These are phyloP conservation scores for Athalia circularis DNA, from an alignment of 2,888 invertebrate species.

Conservation along the genomic window DNA sequence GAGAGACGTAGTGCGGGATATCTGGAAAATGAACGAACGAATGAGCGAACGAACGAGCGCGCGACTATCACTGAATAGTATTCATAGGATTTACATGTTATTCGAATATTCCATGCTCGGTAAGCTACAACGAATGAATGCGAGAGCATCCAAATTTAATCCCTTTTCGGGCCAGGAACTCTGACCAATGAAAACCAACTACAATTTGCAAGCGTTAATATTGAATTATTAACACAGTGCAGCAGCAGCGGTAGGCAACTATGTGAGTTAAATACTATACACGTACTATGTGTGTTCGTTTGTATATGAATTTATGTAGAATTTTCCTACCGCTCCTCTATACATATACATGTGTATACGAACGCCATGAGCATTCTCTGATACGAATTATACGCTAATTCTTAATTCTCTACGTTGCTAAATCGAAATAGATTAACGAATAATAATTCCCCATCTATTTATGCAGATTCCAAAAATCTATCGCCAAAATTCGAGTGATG, in stretches of 20 bases:
- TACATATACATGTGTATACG: no score
- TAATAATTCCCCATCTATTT: no score
- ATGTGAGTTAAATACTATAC: no score
- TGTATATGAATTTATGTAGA: background rate
- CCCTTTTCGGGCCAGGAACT: constrained; percentile 36
- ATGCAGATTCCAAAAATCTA: no score
- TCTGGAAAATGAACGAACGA: background rate
- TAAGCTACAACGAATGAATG: constrained; percentile 42
- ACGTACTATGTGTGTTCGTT: no score
- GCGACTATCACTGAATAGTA: constrained; percentile 56
- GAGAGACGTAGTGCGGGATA: no score
- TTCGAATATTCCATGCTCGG: constrained; percentile 60
- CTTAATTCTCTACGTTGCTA: no score
- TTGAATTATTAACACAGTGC: constrained; percentile 30
- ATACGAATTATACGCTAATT: no score
- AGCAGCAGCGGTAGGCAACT: background rate
- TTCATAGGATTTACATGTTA: constrained; percentile 63
- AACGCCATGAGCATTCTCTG: no score
- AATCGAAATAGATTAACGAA: no score
- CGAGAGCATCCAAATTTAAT: constrained; percentile 33
- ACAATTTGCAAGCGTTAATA: constrained; percentile 38
- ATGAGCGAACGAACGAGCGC: constrained; percentile 16
- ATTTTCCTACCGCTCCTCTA: background rate
- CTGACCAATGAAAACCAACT: constrained; percentile 38
- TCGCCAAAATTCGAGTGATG: background rate